Conservation (phyloP, 2,797 vertebrate genomes). For the Fistularia tabacaria region DNA sequence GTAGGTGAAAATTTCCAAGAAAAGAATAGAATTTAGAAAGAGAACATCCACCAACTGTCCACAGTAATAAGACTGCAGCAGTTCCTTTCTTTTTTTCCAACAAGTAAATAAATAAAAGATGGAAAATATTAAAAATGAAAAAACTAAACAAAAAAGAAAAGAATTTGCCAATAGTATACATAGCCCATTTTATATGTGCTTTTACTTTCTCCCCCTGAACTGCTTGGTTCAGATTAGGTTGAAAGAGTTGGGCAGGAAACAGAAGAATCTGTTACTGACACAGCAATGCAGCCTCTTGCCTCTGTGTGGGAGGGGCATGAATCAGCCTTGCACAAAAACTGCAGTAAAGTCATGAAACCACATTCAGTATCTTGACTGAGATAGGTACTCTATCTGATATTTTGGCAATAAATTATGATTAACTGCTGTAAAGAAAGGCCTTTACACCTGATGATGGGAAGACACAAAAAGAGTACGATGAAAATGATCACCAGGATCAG, state of each 20-base stretch:
- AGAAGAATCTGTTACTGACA: background rate
- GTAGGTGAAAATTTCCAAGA: too few relatives aligned
- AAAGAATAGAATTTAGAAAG: too few relatives aligned
- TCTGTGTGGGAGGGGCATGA: background rate
- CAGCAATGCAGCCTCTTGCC: background rate
- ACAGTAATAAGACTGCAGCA: too few relatives aligned
- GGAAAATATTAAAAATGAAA: too few relatives aligned
- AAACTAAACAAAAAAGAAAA: too few relatives aligned
- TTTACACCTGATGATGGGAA: constrained; percentile 10
- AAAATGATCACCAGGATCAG: constrained; percentile 1
- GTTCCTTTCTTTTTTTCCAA: too few relatives aligned
- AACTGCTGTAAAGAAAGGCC: constrained; percentile 26
- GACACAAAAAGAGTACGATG: background rate
- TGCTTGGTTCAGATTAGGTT: background rate
- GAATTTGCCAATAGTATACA: too few relatives aligned
- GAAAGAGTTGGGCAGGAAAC: background rate
- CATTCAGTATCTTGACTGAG: background rate
- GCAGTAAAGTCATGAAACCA: constrained; percentile 9
- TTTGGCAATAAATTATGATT: constrained; percentile 38
- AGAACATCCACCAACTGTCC: too few relatives aligned
- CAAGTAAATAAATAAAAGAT: too few relatives aligned
- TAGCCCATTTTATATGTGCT: too few relatives aligned
- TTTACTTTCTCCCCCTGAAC: background rate
- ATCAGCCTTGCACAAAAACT: constrained; percentile 19
- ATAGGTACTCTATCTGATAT: background rate